Evolutionary conservation across 2,113 vertebrate species (phyloP).

Genomic region (Saguinus midas): DNA sequence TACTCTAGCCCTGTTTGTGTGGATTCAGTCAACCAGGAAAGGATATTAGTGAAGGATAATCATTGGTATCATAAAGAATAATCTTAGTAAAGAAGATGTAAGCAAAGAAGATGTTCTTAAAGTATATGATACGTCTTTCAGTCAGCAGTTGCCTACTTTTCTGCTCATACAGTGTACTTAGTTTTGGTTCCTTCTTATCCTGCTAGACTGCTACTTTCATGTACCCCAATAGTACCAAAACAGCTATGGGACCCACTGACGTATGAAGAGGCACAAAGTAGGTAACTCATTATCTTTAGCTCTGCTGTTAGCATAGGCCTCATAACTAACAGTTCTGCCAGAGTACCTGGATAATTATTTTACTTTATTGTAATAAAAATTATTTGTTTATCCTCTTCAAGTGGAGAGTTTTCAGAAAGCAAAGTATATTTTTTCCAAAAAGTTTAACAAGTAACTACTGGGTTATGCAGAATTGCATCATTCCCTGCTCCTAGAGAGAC

Average conservation of each 20-base stretch:
- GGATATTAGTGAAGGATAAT: neutral
- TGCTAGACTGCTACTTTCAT: neutral
- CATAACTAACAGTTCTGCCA: neutral
- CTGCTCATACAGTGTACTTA: neutral
- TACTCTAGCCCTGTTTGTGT: neutral
- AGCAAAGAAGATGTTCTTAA: neutral
- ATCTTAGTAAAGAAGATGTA: neutral
- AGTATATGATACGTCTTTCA: neutral
- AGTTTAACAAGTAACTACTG: conserved; percentile 9
- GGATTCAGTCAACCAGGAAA: neutral
- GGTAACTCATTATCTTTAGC: neutral
- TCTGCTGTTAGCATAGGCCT: neutral
- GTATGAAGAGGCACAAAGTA: neutral
- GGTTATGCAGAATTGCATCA: neutral
- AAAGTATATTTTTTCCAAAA: conserved; percentile 8
- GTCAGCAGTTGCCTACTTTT: neutral
- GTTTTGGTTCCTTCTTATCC: neutral
- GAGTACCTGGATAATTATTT: neutral
- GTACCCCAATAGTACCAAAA: neutral
- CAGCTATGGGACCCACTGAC: neutral
- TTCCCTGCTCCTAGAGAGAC: neutral
- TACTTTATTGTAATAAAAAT: neutral
- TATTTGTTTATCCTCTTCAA: neutral
- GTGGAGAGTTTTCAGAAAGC: neutral
- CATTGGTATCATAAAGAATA: neutral